Percentiles rank a stretch among this genome's conserved stretches.
phyloP scores from a whole-genome alignment of 2,888 invertebrate species.

The Scaptomyza caliginosa region DNA sequence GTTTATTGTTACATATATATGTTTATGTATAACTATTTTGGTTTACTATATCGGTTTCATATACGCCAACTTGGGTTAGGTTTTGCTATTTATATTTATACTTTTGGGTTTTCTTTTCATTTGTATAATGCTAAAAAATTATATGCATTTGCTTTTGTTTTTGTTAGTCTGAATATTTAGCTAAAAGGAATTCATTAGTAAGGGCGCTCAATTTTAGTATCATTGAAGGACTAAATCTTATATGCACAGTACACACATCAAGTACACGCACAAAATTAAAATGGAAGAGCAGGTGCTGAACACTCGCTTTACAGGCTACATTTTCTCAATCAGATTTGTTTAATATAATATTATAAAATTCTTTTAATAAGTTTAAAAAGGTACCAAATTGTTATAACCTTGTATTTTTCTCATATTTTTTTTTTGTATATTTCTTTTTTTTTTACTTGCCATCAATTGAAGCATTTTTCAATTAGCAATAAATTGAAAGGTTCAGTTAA shows the following conservation, averaged over 20 bases:
- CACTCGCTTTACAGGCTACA: slow-evolving; percentile 69
- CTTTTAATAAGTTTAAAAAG: slow-evolving; percentile 70
- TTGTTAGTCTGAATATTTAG: slow-evolving; percentile 80
- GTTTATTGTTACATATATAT: slow-evolving; percentile 34
- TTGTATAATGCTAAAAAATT: slow-evolving; percentile 79
- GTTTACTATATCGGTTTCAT: slow-evolving; percentile 66
- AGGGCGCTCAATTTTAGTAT: slow-evolving; percentile 75
- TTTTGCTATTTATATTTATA: slow-evolving; percentile 58
- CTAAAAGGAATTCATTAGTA: slow-evolving; percentile 83
- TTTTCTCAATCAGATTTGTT: slow-evolving; percentile 56
- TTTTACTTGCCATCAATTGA: slow-evolving; percentile 24
- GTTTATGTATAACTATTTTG: slow-evolving; percentile 53
- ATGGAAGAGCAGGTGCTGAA: slow-evolving; percentile 63
- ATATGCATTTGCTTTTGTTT: slow-evolving; percentile 61
- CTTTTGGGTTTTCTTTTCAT: slow-evolving; percentile 41
- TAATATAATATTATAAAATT: slow-evolving; percentile 56
- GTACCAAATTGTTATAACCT: slow-evolving; percentile 80
- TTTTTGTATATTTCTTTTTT: slow-evolving; percentile 25
- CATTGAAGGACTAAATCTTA: slow-evolving; percentile 67
- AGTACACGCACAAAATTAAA: slow-evolving; percentile 54
- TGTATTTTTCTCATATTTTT: slow-evolving; percentile 43
- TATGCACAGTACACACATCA: slow-evolving; percentile 8
- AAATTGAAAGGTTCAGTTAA: slow-evolving; percentile 54
- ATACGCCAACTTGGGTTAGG: slow-evolving; percentile 58
- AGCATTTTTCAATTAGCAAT: slow-evolving; percentile 62